Percentiles rank a stretch among this genome's conserved stretches.
phyloP scores from a whole-genome alignment of 2,888 invertebrate genomes.

The Gnatocerus cornutus region DNA sequence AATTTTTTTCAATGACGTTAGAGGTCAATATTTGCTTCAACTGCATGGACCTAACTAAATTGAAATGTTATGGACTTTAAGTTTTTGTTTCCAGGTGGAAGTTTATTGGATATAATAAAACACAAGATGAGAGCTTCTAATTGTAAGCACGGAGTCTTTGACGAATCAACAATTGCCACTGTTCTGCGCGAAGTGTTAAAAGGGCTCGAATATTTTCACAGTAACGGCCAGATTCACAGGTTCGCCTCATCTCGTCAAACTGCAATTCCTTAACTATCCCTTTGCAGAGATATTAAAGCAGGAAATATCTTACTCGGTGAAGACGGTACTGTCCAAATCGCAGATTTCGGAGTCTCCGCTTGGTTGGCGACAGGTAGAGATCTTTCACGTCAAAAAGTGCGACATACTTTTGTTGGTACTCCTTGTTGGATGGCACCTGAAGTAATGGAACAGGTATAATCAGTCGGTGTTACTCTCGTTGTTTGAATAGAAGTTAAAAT shows the following conservation, averaged over 20 bases:
- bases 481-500: too few species aligned
- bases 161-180: conserved; percentile 97
- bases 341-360: conserved; percentile 98
- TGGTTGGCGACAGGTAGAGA: conserved; percentile 97
- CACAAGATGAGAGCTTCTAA: conserved; percentile 94
- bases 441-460: conserved; percentile 94
- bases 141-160: conserved; percentile 96
- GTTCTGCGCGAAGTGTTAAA: conserved; percentile 96
- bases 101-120: conserved; percentile 92
- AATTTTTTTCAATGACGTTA: too few species aligned
- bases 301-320: conserved; percentile 98
- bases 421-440: conserved; percentile 99
- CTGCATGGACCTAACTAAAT: too few species aligned
- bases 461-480: neutral
- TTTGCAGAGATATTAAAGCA: conserved; percentile 92
- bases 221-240: conserved; percentile 99
- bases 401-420: conserved; percentile 99
- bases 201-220: conserved; percentile 98
- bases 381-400: conserved; percentile 92
- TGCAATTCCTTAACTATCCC: conserved; percentile 27
- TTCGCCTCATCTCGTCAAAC: conserved; percentile 61
- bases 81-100: conserved; percentile 87
- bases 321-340: conserved; percentile 97
- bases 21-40: too few species aligned
- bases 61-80: too few species aligned